Conservation (phyloP, 2,888 invertebrate genomes). For the Drosophila acutilabella region DNA sequence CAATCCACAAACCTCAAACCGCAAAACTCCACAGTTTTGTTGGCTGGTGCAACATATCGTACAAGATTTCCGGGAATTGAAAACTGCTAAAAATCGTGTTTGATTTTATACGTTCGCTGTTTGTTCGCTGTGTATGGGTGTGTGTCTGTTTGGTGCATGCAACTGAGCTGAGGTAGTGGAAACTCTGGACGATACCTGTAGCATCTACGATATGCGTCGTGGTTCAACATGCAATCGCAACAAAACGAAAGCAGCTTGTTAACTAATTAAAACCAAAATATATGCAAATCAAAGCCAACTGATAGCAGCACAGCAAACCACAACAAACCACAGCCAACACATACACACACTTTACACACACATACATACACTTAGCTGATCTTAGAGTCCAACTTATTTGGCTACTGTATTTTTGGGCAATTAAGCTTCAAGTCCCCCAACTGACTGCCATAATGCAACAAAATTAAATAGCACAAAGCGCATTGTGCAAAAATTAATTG, state of each 20-base stretch:
- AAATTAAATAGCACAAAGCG: slow-evolving; percentile 75
- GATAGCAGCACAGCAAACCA: slow-evolving; percentile 24
- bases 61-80: slow-evolving; percentile 81
- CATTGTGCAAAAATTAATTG: slow-evolving; percentile 82
- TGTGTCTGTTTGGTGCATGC: slow-evolving; percentile 51
- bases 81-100: slow-evolving; percentile 81
- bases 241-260: slow-evolving; percentile 83
- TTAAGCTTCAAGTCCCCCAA: slow-evolving; percentile 30
- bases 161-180: slow-evolving; percentile 30
- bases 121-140: slow-evolving; percentile 6
- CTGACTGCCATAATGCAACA: slow-evolving; percentile 58
- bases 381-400: slow-evolving; percentile 9
- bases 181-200: slow-evolving; percentile 51
- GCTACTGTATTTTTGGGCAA: slow-evolving; percentile 53
- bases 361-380: slow-evolving; percentile 5
- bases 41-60: slow-evolving; percentile 74
- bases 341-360: slow-evolving; percentile 7
- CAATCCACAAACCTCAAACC: slow-evolving; percentile 42
- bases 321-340: slow-evolving; percentile 1
- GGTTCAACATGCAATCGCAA: slow-evolving; percentile 81
- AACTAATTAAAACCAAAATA: slow-evolving; percentile 84
- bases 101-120: slow-evolving; percentile 73
- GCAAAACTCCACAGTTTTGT: slow-evolving; percentile 32
- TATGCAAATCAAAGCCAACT: slow-evolving; percentile 83
- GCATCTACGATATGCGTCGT: slow-evolving; percentile 79